Base-by-base conservation (phyloP, 2,888 invertebrate genomes). In the Tribolium freemani region DNA sequence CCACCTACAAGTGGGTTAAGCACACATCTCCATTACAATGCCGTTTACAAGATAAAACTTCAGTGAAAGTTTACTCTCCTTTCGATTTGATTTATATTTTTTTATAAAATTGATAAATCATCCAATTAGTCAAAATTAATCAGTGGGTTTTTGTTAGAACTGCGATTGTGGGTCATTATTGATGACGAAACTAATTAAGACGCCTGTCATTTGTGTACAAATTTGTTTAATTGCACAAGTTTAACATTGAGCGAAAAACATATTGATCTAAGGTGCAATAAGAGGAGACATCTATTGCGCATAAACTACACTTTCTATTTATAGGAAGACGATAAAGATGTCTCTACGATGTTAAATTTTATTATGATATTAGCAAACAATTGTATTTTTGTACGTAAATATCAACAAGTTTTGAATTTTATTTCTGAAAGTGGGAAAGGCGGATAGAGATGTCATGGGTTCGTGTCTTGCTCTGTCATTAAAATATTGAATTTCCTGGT, bases 201-300 rank as follows among this genome's bases (percentile, higher is more conserved):
- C 16, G 38, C n/a, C 9, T 66, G 51, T 63, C 50, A 51, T 50
- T 31, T 31, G n/a, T 30, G 31, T 54, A 53, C 66, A 53, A 54
- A 54, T 54, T 66, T 54, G 46, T 26, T 8, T 54, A 66, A 66
- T 54, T 66, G 26, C 66, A 54, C 54, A 66, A 66, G 66, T 51
- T 38, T 38, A 51, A 51, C n/a, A 16, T 51, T 51, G n/a, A 20
- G 53, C 45, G 31, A 5, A 67, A 67, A 31, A 53, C 45, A 53
- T 9, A 26, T 57, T 67, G 60, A 51, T 56, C 5, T 50, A 50
- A 30, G 10, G 16, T 31, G 20, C 13, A 26, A 9, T 16, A 9
- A 11, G 16, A 26, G 10, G 69, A 61, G 69, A 69, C 69, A 60
- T 69, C 69, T 69, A 53, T 69, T 54, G 69, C 38, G 13, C 31